A percentile compares a stretch with the other conserved stretches of the same genome.
Evolutionary conservation across 2,888 invertebrate genomes (phyloP).

Genomic region (Blastobasis lacticolella): DNA sequence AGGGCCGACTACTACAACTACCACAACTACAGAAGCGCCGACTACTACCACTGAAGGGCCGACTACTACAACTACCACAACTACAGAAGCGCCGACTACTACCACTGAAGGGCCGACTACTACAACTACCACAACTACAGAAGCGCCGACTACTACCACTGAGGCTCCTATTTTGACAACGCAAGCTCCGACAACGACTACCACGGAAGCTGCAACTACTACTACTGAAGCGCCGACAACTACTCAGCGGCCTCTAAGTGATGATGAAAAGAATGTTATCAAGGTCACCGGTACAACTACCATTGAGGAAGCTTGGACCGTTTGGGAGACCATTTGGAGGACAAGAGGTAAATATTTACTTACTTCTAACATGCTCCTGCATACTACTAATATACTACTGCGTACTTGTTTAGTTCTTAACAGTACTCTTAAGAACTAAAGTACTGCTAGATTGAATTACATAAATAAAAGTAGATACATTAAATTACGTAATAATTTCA

Average conservation of each 20-base stretch:
- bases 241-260: neutral
- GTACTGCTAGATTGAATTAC: no score
- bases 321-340: no score
- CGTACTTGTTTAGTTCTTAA: no score
- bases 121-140: constrained; percentile 5
- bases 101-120: no score
- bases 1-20: no score
- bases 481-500: no score
- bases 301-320: neutral
- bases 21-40: no score
- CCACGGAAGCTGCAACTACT: constrained; percentile 3
- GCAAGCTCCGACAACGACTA: no score
- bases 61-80: constrained; percentile 8
- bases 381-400: no score
- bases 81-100: constrained; percentile 2
- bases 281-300: neutral
- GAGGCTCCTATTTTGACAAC: no score
- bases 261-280: neutral
- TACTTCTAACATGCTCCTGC: neutral
- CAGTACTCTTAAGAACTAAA: no score
- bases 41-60: neutral
- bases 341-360: neutral
- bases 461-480: no score
- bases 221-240: constrained; percentile 3
- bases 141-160: constrained; percentile 4